phyloP scores from a whole-genome alignment of 2,113 vertebrate species.

The Triplophysa tibetana region DNA sequence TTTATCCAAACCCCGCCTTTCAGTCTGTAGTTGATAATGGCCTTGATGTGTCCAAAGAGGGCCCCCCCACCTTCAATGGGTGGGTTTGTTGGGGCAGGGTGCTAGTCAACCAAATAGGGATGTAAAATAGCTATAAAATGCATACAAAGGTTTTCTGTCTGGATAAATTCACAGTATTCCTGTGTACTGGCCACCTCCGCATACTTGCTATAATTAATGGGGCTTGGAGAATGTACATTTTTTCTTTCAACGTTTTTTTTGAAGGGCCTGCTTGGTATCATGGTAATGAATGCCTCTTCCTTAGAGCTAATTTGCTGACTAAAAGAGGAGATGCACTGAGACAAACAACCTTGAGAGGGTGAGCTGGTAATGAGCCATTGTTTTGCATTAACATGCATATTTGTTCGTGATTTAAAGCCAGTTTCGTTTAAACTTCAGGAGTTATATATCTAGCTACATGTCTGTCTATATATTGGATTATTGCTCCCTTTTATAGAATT shows the following conservation, averaged over 20 bases:
- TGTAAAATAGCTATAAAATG: too few relatives aligned
- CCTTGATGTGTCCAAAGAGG: neutral
- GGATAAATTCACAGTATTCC: too few relatives aligned
- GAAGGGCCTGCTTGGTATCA: conserved; percentile 22
- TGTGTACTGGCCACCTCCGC: neutral
- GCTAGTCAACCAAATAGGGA: neutral
- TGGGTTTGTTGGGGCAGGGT: neutral
- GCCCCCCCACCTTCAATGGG: too few relatives aligned
- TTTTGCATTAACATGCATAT: conserved; percentile 17
- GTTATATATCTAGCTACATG: too few relatives aligned
- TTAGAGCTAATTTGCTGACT: conserved; percentile 53
- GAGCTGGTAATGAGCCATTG: conserved; percentile 34
- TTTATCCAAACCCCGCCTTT: conserved; percentile 15
- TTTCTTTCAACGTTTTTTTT: conserved; percentile 34
- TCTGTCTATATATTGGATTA: neutral
- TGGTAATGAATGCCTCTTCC: conserved; percentile 42
- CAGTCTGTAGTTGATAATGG: neutral
- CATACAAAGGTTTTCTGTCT: too few relatives aligned
- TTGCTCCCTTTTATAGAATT: neutral
- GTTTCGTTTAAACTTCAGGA: too few relatives aligned
- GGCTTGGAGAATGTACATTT: conserved; percentile 1
- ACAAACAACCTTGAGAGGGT: conserved; percentile 46
- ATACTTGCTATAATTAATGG: conserved; percentile 44
- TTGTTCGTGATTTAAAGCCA: conserved; percentile 1
- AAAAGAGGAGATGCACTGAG: conserved; percentile 41